phyloP scores from a whole-genome alignment of 2,888 invertebrate species.

The Pimpla rufipes region DNA sequence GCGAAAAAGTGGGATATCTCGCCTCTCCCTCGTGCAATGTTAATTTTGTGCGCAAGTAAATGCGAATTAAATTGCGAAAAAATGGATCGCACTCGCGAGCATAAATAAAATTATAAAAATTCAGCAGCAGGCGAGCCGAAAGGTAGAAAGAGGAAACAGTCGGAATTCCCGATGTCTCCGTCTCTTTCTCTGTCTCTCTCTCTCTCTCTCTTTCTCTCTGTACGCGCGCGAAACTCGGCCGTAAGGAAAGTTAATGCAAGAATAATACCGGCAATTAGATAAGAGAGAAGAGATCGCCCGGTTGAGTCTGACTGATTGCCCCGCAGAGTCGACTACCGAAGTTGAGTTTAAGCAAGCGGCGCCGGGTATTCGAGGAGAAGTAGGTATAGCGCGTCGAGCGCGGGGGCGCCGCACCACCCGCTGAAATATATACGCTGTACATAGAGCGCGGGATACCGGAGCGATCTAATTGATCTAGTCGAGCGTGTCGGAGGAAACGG shows the following conservation, averaged over 20 bases:
- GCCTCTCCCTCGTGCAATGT: conserved; percentile 33
- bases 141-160: not conserved
- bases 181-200: no score
- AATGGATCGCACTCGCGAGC: conserved; percentile 23
- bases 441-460: not conserved
- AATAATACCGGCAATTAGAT: conserved; percentile 66
- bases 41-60: conserved; percentile 54
- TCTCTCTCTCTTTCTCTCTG: not conserved
- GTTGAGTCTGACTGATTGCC: conserved; percentile 65
- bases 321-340: conserved; percentile 58
- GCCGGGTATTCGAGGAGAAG: conserved; percentile 38
- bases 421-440: conserved; percentile 37
- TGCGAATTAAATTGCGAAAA: conserved; percentile 47
- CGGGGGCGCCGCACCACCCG: conserved; percentile 19
- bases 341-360: conserved; percentile 61
- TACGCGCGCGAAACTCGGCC: conserved; percentile 1
- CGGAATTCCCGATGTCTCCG: conserved; percentile 33
- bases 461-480: conserved; percentile 67
- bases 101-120: conserved; percentile 60
- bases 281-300: conserved; percentile 45
- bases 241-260: conserved; percentile 61
- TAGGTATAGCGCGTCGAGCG: no score
- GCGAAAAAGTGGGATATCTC: not conserved
- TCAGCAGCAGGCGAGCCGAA: conserved; percentile 3
- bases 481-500: conserved; percentile 58